Conservation (phyloP, 2,113 vertebrate genomes). For the mouse (Mus musculus) region DNA sequence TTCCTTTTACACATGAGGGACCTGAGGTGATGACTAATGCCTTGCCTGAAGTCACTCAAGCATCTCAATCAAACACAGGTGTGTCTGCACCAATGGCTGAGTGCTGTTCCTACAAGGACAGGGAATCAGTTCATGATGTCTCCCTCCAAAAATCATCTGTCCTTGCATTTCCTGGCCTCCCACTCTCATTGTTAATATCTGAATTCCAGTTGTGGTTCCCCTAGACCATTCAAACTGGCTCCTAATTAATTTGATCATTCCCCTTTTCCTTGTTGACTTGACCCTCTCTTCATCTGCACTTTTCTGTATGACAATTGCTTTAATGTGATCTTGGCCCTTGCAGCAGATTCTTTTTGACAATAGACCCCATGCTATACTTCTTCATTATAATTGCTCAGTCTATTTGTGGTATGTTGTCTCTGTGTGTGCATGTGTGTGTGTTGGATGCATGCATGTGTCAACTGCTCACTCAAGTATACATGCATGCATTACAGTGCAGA, state of each 20-base stretch:
- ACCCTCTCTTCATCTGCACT: background rate
- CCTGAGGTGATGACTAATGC: background rate
- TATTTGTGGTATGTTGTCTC: background rate
- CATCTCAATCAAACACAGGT: background rate
- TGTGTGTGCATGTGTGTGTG: background rate
- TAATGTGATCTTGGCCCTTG: background rate
- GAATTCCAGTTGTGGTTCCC: background rate
- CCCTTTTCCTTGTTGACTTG: background rate
- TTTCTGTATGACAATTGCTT: background rate
- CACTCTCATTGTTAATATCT: background rate
- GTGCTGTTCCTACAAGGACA: background rate
- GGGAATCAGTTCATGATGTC: background rate
- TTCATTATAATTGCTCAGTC: background rate
- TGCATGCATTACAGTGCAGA: background rate
- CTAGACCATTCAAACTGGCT: background rate
- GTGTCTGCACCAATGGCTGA: background rate
- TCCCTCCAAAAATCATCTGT: background rate
- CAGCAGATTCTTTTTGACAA: background rate
- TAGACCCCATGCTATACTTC: background rate
- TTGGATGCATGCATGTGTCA: background rate
- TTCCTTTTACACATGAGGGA: slow-evolving; percentile 18
- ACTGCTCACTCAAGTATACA: background rate
- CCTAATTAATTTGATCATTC: background rate
- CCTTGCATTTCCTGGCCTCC: background rate
- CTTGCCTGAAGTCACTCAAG: background rate